Percentiles rank a stretch among this genome's conserved stretches.
These are phyloP conservation scores for Pimephales promelas DNA, from an alignment of 2,113 vertebrate genomes.

Conservation along the genomic window DNA sequence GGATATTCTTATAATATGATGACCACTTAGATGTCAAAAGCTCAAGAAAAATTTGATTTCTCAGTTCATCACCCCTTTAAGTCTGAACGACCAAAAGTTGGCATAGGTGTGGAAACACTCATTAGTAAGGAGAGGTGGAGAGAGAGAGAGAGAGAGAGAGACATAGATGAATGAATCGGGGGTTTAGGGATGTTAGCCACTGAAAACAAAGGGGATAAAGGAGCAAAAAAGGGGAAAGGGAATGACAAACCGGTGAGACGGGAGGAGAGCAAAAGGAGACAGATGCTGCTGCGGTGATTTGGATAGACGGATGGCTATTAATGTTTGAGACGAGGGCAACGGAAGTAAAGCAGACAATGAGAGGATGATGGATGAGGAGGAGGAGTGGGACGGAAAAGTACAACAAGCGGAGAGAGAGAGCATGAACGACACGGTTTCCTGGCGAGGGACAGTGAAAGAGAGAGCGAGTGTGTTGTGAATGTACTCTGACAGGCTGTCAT, in stretches of 20 bases:
- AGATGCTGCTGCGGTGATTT: slow-evolving; percentile 57
- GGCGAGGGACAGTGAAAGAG: slow-evolving; percentile 53
- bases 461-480: slow-evolving; percentile 58
- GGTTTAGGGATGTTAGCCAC: slow-evolving; percentile 60
- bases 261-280: slow-evolving; percentile 52
- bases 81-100: background rate
- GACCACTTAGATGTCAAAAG: no score
- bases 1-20: no score
- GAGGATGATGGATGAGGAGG: slow-evolving; percentile 61
- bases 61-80: no score
- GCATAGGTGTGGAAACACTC: slow-evolving; percentile 2
- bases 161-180: slow-evolving; percentile 67
- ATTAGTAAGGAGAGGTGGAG: background rate
- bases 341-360: slow-evolving; percentile 63
- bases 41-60: no score
- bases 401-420: slow-evolving; percentile 50
- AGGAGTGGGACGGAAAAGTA: slow-evolving; percentile 52
- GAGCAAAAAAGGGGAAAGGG: slow-evolving; percentile 28
- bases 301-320: slow-evolving; percentile 66
- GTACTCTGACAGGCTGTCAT: slow-evolving; percentile 72
- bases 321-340: slow-evolving; percentile 62
- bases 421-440: slow-evolving; percentile 45
- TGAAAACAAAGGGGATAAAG: slow-evolving; percentile 44
- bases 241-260: slow-evolving; percentile 54
- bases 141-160: slow-evolving; percentile 42